Percentiles rank a stretch among this genome's conserved stretches.
phyloP scores from a whole-genome alignment of 92 coral and sea anemone genomes.

The Actinostola sp. region DNA sequence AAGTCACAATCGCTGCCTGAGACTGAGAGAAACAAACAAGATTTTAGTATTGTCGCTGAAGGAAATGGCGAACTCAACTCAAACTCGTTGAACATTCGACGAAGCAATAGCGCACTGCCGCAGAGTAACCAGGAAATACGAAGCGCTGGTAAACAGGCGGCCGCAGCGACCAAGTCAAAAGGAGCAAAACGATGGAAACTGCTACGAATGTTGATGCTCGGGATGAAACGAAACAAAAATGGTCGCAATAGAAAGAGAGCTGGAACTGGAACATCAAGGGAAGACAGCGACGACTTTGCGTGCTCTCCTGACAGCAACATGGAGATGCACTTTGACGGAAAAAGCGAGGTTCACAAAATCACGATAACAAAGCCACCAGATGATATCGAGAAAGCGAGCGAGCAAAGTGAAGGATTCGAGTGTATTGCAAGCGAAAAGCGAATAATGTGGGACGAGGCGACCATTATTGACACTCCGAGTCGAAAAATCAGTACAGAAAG shows the following conservation, averaged over 20 bases:
- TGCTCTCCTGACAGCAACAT: background rate
- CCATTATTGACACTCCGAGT: conserved; percentile 19
- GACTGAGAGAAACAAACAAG: conserved; percentile 26
- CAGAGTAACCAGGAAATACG: conserved; percentile 29
- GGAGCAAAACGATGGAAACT: conserved; percentile 40
- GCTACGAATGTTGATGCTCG: conserved; percentile 31
- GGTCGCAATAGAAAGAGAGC: conserved; percentile 4
- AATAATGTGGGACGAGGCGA: conserved; percentile 31
- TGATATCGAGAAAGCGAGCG: background rate
- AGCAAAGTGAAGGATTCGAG: conserved; percentile 1
- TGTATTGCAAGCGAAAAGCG: conserved; percentile 20
- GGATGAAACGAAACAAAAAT: conserved; percentile 14
- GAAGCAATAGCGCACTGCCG: conserved; percentile 37
- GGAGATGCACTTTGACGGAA: conserved; percentile 21
- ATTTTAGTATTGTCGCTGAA: conserved; percentile 23
- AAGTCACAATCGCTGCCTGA: conserved; percentile 43
- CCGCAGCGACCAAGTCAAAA: conserved; percentile 13
- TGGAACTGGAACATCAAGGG: background rate
- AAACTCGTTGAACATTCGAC: conserved; percentile 11
- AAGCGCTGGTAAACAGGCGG: conserved; percentile 21
- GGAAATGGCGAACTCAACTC: conserved; percentile 4
- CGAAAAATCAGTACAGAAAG: conserved; percentile 31
- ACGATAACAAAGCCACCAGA: conserved; percentile 24
- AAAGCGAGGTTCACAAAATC: conserved; percentile 8
- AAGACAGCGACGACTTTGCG: background rate